Base-by-base conservation (phyloP, 2,888 invertebrate genomes). In the Apodemia mormo region DNA sequence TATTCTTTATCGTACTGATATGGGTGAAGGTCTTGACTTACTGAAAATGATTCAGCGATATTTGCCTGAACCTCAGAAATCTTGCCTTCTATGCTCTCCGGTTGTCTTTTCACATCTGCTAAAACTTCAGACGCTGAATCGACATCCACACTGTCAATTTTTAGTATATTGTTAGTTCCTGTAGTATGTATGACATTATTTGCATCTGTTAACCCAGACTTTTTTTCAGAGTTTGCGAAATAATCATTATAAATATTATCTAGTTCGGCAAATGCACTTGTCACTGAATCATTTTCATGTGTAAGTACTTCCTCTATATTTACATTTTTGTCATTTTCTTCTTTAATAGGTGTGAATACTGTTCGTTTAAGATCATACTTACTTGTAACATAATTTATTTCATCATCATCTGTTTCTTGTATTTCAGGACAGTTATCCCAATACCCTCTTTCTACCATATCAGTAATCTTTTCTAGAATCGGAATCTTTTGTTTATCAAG, bases 61-160 rank as follows among this genome's bases (percentile, higher is more conserved):
- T 84, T 87, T 84, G 85, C 77, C 93, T 94, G 93, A 94, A 93
- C 89, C 90, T 91, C 92, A 90, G 93, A 94, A 94, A 92, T 93
- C 93, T 80, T 82, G 81, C 89, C 90, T 88, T 90, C 90, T 80
- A 82, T 76, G 81, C 81, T 73, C 73, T 78, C 80, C 76, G 80
- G 79, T 80, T 87, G 89, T 93, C 92, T 91, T 79, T 88, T 93
- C 93, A 93, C 93, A 90, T 94, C 94, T 93, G 92, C 78, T 80
- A 75, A 73, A 70, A 69, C 71, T 78, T 85, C 93, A 94, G 94
- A 94, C 72, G 94, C 93, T 77, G 94, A 94, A 89, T 91, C 81
- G 94, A 93, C 93, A 87, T 80, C 77, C 68, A 71, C 77, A 67
- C 85, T 78, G 72, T 83, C 80, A 65, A 73, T 78, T 77, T 85